Evolutionary conservation across 2,797 vertebrate genomes (phyloP), one percentile per base, ranked within the genome.

Genomic region (Melanotaenia maccullochi): DNA sequence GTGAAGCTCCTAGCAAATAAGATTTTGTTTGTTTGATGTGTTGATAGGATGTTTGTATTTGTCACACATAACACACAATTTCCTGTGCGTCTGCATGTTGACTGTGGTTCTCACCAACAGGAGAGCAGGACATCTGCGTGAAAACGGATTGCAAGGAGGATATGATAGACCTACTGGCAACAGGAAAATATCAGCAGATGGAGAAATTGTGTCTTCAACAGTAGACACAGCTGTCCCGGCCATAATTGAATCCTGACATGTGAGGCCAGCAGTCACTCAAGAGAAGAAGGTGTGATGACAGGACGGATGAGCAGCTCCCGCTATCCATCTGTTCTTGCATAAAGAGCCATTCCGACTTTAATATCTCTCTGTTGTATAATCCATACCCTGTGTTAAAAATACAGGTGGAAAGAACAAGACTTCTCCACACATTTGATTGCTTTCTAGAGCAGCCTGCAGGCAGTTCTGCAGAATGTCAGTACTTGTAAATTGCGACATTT

Each of bases 231-330:
- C 73, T 78, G 71, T 63, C 66, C 64, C 24, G 5, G 56, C 51
- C 63, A 47, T 86, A 83, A 87, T 63, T 78, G 68, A 89, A 89
- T 81, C n/a, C 32, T 69, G 72, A 83, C 69, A 70, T 59, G 42
- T 59, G 76, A 76, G 71, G 78, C 65, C 44, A 38, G 68, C 47
- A 61, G 67, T 78, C 68, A 78, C 74, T 86, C 64, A 78, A 66
- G 70, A 81, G 73, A 73, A 65, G 64, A 52, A 67, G 56, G 68
- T 79, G 82, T 73, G 69, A 80, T 57, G 56, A 73, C 66, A 62
- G 71, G 59, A 25, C 30, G 64, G 52, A 74, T 72, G 75, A 81
- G 36, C 24, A 57, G 36, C 40, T 79, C 60, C 66, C 68, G 40
- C 59, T 20, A 72, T 56, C 76, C 77, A 71, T 82, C 75, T 84